These are phyloP conservation scores for Ceratina japonica DNA, from an alignment of 1,140 invertebrate species.

Conservation along the genomic window DNA sequence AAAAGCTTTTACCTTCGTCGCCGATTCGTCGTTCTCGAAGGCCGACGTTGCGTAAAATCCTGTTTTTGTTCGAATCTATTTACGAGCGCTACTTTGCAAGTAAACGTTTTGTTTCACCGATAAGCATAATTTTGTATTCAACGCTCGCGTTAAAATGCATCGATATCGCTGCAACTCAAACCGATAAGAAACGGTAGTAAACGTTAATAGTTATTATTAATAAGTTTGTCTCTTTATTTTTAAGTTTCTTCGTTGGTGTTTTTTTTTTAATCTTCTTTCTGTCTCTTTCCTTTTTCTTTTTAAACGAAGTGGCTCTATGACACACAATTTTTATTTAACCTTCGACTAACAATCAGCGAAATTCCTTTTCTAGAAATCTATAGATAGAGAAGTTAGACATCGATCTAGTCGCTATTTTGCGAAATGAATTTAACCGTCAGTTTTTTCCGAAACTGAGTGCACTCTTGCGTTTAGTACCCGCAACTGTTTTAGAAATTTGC, in stretches of 20 bases:
- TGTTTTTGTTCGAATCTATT: neutral
- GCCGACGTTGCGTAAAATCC: neutral
- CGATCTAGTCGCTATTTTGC: too few species aligned
- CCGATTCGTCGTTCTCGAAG: constrained; percentile 1
- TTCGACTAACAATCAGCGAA: too few species aligned
- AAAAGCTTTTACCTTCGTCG: constrained; percentile 40
- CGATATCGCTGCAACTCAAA: neutral
- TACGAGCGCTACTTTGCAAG: neutral
- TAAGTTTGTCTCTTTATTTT: neutral
- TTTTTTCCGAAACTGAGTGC: constrained; percentile 59
- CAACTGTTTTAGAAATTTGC: constrained; percentile 77
- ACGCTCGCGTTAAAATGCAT: neutral
- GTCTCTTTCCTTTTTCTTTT: neutral
- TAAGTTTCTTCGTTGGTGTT: constrained; percentile 6
- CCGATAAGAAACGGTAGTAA: constrained; percentile 1
- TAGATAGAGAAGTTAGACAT: too few species aligned
- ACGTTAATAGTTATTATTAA: constrained; percentile 21
- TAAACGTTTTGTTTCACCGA: neutral
- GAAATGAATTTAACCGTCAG: neutral
- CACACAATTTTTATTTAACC: too few species aligned
- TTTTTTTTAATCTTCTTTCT: neutral
- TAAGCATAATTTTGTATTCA: neutral
- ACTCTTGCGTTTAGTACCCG: constrained; percentile 73
- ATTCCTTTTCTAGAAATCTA: too few species aligned
- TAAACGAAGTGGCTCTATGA: neutral